A percentile compares a stretch with the other conserved stretches of the same genome.
These are phyloP conservation scores for Nyleta sp. DNA, from an alignment of 2,888 invertebrate genomes.

Conservation along the genomic window DNA sequence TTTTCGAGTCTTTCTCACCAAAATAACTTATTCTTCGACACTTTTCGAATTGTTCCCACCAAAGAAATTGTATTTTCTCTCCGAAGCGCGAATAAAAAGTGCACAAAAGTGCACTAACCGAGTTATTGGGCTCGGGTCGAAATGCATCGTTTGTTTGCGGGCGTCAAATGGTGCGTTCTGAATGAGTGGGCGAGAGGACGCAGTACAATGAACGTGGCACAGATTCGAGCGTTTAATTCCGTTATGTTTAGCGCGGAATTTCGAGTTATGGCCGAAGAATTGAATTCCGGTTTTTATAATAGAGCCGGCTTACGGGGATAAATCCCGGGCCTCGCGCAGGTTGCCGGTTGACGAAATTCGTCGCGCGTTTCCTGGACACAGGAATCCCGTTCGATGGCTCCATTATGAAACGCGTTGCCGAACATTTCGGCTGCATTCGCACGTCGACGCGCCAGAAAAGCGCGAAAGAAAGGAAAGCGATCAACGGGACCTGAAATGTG, in stretches of 20 bases:
- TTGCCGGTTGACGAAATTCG: conserved; percentile 51
- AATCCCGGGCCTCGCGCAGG: conserved; percentile 37
- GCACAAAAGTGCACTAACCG: not conserved
- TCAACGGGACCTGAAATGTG: conserved; percentile 40
- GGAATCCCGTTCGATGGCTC: conserved; percentile 55
- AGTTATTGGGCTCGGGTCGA: conserved; percentile 29
- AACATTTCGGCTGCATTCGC: conserved; percentile 44
- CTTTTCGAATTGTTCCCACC: no score
- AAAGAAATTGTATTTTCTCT: no score
- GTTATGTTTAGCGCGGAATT: conserved; percentile 62
- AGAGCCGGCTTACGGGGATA: conserved; percentile 34
- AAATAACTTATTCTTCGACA: no score
- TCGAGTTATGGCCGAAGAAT: conserved; percentile 56
- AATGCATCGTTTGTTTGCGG: conserved; percentile 54
- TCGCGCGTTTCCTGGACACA: conserved; percentile 33
- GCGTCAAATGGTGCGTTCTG: conserved; percentile 62
- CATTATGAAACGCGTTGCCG: conserved; percentile 38
- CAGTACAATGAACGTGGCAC: conserved; percentile 64
- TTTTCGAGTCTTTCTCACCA: no score
- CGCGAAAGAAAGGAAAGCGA: conserved; percentile 38
- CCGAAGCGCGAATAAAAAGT: no score
- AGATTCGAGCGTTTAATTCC: conserved; percentile 61
- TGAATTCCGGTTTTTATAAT: conserved; percentile 60
- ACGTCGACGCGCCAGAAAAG: conserved; percentile 33
- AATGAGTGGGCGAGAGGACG: conserved; percentile 64